Evolutionary conservation across 1,140 invertebrate species (phyloP), one percentile per base, ranked within the genome.

Genomic region (Pseudomyrmex gracilis): DNA sequence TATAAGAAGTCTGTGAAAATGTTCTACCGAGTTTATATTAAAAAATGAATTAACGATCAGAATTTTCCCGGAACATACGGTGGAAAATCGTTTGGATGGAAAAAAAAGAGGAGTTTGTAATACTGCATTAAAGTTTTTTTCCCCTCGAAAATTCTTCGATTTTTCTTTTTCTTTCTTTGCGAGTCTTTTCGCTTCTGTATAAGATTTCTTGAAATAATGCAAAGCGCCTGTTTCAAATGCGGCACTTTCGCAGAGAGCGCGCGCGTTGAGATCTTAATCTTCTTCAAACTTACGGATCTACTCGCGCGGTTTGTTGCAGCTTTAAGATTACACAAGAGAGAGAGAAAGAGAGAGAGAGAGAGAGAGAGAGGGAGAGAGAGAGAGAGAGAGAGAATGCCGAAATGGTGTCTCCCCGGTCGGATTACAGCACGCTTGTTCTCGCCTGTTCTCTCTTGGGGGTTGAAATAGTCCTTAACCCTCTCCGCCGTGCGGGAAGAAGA

Each of bases 181-280:
- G 34, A 57, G 13, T n/a, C 47, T 63, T 49, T 85, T 76, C 34
- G 47, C 76, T 76, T 73, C 49, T 20, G 34, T 34, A 34, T 34
- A 60, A 60, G 78, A 77, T 82, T 89, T 85, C 87, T 89, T 87
- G 87, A 88, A 90, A 88, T 90, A 90, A 89, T 85, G 87, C 84
- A 90, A 88, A 90, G 87, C 85, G 85, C 85, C 87, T 82, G 80
- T 89, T 90, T 87, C 80, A 87, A 85, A 55, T 71, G 66, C 73
- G 78, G 87, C 66, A 71, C 78, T 70, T 61, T 86, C 78, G 82
- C 58, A 67, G 34, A 34, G 34, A 34, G 34, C 34, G 73, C 67
- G 53, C 73, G 57, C 76, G 80, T 76, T 34, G 73, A 88, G 86
- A 88, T 89, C 51, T 49, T 74, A 85, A 89, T 88, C 87, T 89